Base-by-base conservation (phyloP, 1,140 invertebrate genomes). In the Chrysoperla carnea region DNA sequence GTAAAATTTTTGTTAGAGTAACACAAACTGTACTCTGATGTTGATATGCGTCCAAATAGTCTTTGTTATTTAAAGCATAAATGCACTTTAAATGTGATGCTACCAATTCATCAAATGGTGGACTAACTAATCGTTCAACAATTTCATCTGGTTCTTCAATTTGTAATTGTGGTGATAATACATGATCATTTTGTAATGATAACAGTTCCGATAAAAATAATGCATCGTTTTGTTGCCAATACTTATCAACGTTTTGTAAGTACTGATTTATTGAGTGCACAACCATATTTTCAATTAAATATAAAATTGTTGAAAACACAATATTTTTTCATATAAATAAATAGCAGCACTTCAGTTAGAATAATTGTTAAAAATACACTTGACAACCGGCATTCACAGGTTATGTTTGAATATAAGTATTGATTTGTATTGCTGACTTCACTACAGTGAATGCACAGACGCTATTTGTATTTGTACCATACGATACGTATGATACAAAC, bases 51-150 rank as follows among this genome's bases (percentile, higher is more conserved):
- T 80, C 70, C 43, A 77, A 65, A 43, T 76, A 79, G 51, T 87
- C 76, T 46, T 73, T 66, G 41, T 77, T 70, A 36, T 62, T 60
- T 1, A 84, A 61, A 40, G 73, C 67, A 65, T 71, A 68, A 37
- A 80, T 54, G 55, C 73, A 72, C 60, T 78, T 80, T n/a, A 93
- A 64, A 60, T 94, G 86, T 36, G 70, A 70, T 42, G 76, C 66
- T 29, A 90, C 73, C 23, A 93, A 66, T 53, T 92, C 87, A 57
- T 88, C 79, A 39, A 87, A 66, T 6, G 85, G 83, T 17, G 72
- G 57, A 38, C 77, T 63, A 46, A 91, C 67, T 50, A 79, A 70
- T 44, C 77, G 71, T 53, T 81, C 73, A 6, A 83, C 77, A 31
- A 77, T 66, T 14, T 66, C 64, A 48, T 87, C 78, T 1, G 82